Base-by-base conservation (phyloP, 2,113 vertebrate species). In the Notothenia coriiceps region DNA sequence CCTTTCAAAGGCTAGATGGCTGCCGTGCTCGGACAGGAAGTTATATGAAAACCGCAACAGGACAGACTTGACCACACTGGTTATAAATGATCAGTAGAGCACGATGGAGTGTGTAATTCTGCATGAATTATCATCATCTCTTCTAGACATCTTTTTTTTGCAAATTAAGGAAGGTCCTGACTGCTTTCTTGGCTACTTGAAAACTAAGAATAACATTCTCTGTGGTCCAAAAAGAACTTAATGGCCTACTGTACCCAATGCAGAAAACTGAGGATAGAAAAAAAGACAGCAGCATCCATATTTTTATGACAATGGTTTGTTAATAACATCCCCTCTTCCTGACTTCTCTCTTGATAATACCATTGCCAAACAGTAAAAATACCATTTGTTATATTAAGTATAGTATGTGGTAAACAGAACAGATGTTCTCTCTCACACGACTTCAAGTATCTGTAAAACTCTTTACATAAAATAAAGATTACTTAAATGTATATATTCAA, bases 161-260 rank as follows among this genome's bases (percentile, higher is more conserved):
- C n/a, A 70, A 72, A 68, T 25, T n/a, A 75, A 6, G 2, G 6
- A 10, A 72, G 3, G 15, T 44, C 59, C 46, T 66, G 35, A 73
- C 51, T 72, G 69, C 22, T 72, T 40, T 77, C n/a, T 65, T 59
- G 43, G 47, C 78, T 35, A 88, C 17, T 25, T 46, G 29, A 84
- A 89, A 84, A 83, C 79, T 79, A 51, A 70, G 70, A 90, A 90
- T 65, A 83, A 88, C 78, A 82, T 75, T 73, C 77, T 88, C 82
- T 70, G 55, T 56, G 80, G 88, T 75, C 75, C 71, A 54, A 56
- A 80, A 77, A 78, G 56, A 78, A 65, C 47, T 55, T 17, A 33
- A 40, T 75, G 74, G 70, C 66, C 40, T 54, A 51, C 59, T 78
- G 74, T 79, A 78, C 79, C 47, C 62, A 55, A 62, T 2, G 2